Evolutionary conservation across 30 jellyfish, hydroid and myxozoan genomes (phyloP), one percentile per base, ranked within the genome.

Genomic region (Chrysaora quinquecirrha): DNA sequence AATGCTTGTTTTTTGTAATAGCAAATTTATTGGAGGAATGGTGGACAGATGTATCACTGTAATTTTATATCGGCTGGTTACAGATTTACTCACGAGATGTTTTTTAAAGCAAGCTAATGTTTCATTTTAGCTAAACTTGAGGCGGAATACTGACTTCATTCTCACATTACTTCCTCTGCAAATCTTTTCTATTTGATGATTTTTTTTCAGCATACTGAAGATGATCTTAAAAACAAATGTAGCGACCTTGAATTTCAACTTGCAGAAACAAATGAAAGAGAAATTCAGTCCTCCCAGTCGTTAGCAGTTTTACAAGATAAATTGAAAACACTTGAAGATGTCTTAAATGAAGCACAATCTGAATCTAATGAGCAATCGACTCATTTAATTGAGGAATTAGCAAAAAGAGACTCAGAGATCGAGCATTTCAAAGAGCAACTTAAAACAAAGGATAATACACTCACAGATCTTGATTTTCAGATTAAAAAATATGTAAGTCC

Each of bases 401-500:
- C 64, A 30, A 69, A 82, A 29, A 38, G 78, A 58, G 81, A 69
- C 10, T 52, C 73, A 76, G 90, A 76, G 30, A 2, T 82, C 28
- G 56, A 43, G 20, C 18, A 66, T 0, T 23, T 77, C 19, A 58
- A 52, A 62, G 83, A 73, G 9, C 83, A 88, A 12, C 28, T 88
- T 56, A 64, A 70, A 32, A 75, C 83, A 9, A 68, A 58, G 30
- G 82, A 56, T 4, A 46, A 90, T 4, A 71, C 64, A 10, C 60
- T 30, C 27, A 38, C 85, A 30, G 87, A 88, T 0, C 28, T 88
- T 69, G 90, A 88, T 35, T 88, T 71, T 68, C 93, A 88, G 48
- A 58, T 79, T 21, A 63, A 49, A 78, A 88, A 88, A 88, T 77
- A 76, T 48, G 97, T 88, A 73, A 48, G 84, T 62, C 23, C n/a